Conservation (phyloP, 2,113 vertebrate genomes). For the Muntiacus reevesi region DNA sequence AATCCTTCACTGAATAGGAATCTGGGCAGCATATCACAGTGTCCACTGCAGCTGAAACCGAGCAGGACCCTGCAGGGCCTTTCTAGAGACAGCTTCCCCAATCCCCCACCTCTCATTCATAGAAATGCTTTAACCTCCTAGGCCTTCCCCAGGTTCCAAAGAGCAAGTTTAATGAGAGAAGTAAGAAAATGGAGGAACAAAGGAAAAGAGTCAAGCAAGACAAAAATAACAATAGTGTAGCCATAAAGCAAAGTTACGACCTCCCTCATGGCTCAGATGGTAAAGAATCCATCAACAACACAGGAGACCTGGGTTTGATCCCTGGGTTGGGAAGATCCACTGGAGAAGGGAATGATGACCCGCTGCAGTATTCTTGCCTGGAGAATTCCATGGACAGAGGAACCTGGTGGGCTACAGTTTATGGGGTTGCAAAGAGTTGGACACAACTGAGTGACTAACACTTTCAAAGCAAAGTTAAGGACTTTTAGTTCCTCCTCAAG, state of each 20-base stretch:
- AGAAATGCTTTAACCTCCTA: background rate
- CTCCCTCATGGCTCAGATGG: background rate
- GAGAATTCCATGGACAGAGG: background rate
- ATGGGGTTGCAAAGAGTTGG: background rate
- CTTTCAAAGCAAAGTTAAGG: background rate
- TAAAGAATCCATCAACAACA: background rate
- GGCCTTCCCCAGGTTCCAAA: background rate
- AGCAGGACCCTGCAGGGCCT: background rate
- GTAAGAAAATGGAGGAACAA: background rate
- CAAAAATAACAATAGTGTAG: background rate
- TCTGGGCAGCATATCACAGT: background rate
- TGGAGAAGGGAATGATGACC: fast-evolving
- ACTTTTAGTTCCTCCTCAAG: background rate
- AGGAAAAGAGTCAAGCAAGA: background rate
- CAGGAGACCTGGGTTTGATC: background rate
- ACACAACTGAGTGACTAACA: background rate
- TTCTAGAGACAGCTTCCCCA: background rate
- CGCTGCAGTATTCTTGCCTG: background rate
- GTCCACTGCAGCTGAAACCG: background rate
- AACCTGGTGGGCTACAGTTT: background rate
- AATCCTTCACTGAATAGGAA: background rate
- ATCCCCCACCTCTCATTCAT: background rate
- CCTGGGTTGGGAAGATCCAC: background rate
- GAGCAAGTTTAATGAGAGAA: background rate
- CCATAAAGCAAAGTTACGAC: background rate